Evolutionary conservation across 2,888 invertebrate genomes (phyloP), one percentile per base, ranked within the genome.

Genomic region (Cabera pusaria): DNA sequence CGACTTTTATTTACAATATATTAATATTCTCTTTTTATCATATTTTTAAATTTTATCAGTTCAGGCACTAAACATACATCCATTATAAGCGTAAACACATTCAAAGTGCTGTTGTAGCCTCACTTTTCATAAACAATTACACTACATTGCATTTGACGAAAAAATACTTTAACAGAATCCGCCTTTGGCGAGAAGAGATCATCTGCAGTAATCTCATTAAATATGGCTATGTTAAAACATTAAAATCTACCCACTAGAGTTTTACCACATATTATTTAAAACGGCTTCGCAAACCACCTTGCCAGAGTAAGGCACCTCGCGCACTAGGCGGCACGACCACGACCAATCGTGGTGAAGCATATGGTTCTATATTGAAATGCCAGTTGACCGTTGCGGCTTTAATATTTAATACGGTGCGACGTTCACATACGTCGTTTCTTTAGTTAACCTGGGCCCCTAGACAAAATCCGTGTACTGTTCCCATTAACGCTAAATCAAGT

Each of bases 1-100:
- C 67, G 59, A 74, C 64, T 68, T 74, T 86, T 86, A 85, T 87
- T 86, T 87, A 87, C 86, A 87, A 87, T 85, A 88, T 86, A 86
- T 84, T 86, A 81, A 81, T 86, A 84, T 85, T 77, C 76, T 85
- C 79, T 85, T 72, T 74, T 62, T 64, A 61, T 67, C 64, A 71
- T 65, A 9, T 69, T n/a, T 72, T 60, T 53, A 33, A 37, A 43
- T 64, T 65, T 76, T 60, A 67, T 81, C 71, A 73, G 67, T 76
- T 74, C 79, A 84, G 84, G 82, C 86, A 83, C 82, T 72, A 75
- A 70, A 74, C 66, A 69, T 65, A 68, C 63, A 67, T 72, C 57
- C 56, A 49, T 59, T 62, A 55, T 54, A 73, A 73, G 72, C 74
- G 62, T 74, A 66, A 73, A 74, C 64, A 64, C 63, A 59, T 54